These are phyloP conservation scores for Nomada lathburiana DNA, from an alignment of 2,888 invertebrate genomes.

Conservation along the genomic window DNA sequence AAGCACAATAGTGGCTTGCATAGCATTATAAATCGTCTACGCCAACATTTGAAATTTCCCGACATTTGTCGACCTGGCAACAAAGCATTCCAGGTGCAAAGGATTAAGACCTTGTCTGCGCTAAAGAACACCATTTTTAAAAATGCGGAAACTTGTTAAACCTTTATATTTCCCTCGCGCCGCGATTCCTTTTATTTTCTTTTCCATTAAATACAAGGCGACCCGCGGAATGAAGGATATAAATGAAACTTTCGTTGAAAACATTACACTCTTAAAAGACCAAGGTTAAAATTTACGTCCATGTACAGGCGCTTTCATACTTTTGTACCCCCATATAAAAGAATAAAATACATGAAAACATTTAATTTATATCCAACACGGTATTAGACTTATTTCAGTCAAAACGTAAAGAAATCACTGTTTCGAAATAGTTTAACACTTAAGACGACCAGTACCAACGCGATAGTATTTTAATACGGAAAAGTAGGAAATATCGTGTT, in stretches of 20 bases:
- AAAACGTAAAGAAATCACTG: too few species aligned
- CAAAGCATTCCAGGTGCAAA: slow-evolving; percentile 7
- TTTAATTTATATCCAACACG: too few species aligned
- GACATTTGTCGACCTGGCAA: slow-evolving; percentile 11
- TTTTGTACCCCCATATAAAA: too few species aligned
- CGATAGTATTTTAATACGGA: too few species aligned
- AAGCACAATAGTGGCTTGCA: background rate
- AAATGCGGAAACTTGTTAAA: slow-evolving; percentile 17
- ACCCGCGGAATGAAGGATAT: background rate
- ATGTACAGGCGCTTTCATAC: too few species aligned
- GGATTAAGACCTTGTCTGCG: slow-evolving; percentile 16
- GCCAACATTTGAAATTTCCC: background rate
- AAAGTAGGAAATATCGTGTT: background rate
- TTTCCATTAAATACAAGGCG: background rate
- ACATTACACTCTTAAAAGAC: background rate
- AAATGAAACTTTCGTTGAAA: background rate
- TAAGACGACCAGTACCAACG: too few species aligned
- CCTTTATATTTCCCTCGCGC: background rate
- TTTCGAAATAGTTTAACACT: too few species aligned
- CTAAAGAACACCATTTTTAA: slow-evolving; percentile 14
- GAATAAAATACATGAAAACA: too few species aligned
- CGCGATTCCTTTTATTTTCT: background rate
- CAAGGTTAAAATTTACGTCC: background rate
- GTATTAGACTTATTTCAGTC: too few species aligned
- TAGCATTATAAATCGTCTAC: slow-evolving; percentile 7